A percentile compares a stretch with the other conserved stretches of the same genome.
phyloP scores from a whole-genome alignment of 2,797 vertebrate genomes.

The Hypotaenidia okinawae region DNA sequence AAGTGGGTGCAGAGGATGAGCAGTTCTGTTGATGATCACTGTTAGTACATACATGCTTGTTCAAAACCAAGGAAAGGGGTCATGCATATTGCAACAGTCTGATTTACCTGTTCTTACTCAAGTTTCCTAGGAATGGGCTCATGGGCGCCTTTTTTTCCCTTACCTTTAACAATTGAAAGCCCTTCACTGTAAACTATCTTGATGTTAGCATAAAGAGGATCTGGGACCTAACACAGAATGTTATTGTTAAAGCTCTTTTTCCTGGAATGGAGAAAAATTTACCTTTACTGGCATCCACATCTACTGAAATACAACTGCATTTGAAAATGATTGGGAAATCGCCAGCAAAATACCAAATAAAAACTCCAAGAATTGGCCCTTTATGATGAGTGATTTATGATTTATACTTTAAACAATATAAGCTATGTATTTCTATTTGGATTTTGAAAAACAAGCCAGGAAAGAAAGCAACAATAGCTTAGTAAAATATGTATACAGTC shows the following conservation, averaged over 20 bases:
- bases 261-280: conserved; percentile 8
- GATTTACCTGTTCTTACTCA: background rate
- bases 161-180: background rate
- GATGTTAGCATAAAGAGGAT: background rate
- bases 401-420: conserved; percentile 23
- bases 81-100: background rate
- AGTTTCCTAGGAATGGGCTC: background rate
- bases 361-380: background rate
- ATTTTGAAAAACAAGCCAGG: conserved; percentile 55
- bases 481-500: conserved; percentile 54
- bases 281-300: conserved; percentile 1
- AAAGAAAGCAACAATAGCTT: conserved; percentile 41
- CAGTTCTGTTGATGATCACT: background rate
- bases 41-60: fast-evolving
- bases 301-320: background rate
- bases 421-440: conserved; percentile 51
- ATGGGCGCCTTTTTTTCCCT: background rate
- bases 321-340: conserved; percentile 40
- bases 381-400: conserved; percentile 24
- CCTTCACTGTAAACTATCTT: background rate
- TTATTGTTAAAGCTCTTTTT: background rate
- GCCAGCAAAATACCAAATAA: conserved; percentile 37
- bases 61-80: background rate
- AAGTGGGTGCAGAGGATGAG: background rate
- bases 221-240: background rate